These are phyloP conservation scores for Drosophila kanapiae DNA, from an alignment of 1,140 invertebrate species.

Conservation along the genomic window DNA sequence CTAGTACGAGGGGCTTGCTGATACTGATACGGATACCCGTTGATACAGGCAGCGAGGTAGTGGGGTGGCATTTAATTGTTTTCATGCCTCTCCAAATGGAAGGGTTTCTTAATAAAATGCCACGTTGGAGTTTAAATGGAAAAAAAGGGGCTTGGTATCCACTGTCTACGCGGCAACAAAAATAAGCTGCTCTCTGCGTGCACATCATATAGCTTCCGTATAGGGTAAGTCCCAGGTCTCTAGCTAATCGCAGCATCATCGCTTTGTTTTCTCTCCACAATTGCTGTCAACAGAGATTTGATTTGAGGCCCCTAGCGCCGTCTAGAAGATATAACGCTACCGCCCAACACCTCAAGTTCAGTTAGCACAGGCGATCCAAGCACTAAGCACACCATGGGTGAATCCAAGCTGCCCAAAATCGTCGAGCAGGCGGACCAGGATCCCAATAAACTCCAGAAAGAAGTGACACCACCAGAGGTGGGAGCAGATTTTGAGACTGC, in stretches of 20 bases:
- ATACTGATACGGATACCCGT: conserved; percentile 10
- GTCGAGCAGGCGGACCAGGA: conserved; percentile 10
- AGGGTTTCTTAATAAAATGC: neutral
- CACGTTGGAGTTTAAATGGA: too few relatives aligned
- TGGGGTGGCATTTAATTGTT: conserved; percentile 16
- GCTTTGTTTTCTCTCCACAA: conserved; percentile 11
- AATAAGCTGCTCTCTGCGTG: too few relatives aligned
- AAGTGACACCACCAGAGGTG: neutral
- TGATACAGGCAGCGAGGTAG: neutral
- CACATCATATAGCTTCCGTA: neutral
- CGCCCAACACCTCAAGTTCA: conserved; percentile 21
- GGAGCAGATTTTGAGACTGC: conserved; percentile 88
- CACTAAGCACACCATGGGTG: conserved; percentile 36
- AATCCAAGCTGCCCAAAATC: conserved; percentile 29
- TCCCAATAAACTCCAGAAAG: neutral
- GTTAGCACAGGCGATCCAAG: conserved; percentile 47
- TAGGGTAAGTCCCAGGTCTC: conserved; percentile 33
- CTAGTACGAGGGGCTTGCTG: conserved; percentile 18
- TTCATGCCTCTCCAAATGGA: conserved; percentile 6
- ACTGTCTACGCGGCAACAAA: neutral
- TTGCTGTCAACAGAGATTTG: conserved; percentile 39
- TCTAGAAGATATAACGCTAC: conserved; percentile 55
- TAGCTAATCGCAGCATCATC: conserved; percentile 12
- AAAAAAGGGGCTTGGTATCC: too few relatives aligned
- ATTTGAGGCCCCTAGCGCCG: conserved; percentile 43